Evolutionary conservation across 2,797 vertebrate genomes (phyloP).

Genomic region (Scyliorhinus canicula): DNA sequence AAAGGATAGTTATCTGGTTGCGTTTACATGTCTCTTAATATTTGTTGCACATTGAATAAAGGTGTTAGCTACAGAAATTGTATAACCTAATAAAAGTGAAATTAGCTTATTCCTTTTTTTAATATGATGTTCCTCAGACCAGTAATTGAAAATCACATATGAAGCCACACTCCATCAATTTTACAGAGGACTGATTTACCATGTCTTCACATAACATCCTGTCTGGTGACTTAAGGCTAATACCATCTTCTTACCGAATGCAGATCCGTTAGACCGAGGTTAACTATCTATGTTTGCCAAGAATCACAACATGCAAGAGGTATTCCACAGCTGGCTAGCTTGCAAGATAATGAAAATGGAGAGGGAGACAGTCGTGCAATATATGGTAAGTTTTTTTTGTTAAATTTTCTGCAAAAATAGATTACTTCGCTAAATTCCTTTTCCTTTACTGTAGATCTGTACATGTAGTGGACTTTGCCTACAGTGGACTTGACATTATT

Average conservation of each 20-base stretch:
- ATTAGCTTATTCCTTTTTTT: neutral
- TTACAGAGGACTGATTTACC: neutral
- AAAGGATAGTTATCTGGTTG: neutral
- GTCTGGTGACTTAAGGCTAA: neutral
- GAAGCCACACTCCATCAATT: neutral
- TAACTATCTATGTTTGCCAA: conserved; percentile 89
- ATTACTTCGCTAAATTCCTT: neutral
- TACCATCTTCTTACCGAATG: conserved; percentile 41
- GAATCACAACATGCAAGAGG: conserved; percentile 61
- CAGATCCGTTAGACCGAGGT: conserved; percentile 83
- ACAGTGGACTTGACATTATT: neutral
- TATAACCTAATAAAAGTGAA: neutral
- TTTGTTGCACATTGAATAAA: neutral
- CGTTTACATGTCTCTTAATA: neutral
- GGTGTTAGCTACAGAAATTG: neutral
- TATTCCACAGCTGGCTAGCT: conserved; percentile 66
- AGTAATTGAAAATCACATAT: neutral
- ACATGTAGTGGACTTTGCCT: neutral
- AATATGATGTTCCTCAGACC: neutral
- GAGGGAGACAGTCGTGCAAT: conserved; percentile 69
- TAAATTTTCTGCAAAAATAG: neutral
- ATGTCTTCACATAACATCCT: neutral
- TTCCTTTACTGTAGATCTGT: neutral
- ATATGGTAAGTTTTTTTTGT: conserved; percentile 62
- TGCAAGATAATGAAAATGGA: conserved; percentile 64